Evolutionary conservation across 2,113 vertebrate species (phyloP).

Genomic region (Glaucidium brasilianum): DNA sequence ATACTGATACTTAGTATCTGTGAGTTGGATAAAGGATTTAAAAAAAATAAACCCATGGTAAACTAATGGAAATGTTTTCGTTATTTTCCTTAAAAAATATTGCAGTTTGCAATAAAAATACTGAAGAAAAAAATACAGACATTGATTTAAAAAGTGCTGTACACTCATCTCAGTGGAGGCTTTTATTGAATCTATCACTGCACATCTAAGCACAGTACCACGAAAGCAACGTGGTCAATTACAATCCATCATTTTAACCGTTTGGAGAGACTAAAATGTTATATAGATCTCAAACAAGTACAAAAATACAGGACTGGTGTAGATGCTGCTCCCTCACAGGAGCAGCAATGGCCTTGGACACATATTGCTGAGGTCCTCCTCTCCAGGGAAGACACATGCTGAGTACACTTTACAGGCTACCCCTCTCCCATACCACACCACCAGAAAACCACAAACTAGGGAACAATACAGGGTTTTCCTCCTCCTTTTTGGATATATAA

Average conservation of each 20-base stretch:
- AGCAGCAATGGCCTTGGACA: background rate
- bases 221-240: background rate
- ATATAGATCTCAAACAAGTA: background rate
- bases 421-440: background rate
- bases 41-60: background rate
- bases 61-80: background rate
- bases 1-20: background rate
- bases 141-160: background rate
- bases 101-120: background rate
- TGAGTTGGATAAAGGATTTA: background rate
- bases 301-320: background rate
- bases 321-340: background rate
- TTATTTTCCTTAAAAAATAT: background rate
- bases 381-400: fast-evolving
- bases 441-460: background rate
- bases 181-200: background rate
- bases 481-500: background rate
- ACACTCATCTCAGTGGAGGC: background rate
- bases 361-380: background rate
- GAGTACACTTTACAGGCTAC: background rate
- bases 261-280: background rate
- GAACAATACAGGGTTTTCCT: background rate
- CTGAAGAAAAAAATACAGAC: background rate
- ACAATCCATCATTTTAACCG: background rate
- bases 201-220: background rate